Evolutionary conservation across 2,797 vertebrate species (phyloP).

Genomic region (Pseudomugil tenellus): DNA sequence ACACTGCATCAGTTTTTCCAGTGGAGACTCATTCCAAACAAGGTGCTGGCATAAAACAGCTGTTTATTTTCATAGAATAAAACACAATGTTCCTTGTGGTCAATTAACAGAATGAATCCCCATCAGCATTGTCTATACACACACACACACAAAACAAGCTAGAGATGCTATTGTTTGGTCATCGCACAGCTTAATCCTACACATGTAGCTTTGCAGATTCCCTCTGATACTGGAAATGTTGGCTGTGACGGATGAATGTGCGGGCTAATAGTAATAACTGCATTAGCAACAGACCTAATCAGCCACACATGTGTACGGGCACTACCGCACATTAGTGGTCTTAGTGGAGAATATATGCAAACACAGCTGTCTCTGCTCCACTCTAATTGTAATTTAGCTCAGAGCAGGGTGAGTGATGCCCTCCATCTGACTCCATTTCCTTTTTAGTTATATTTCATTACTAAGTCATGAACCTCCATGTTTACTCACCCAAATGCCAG

Average conservation of each 20-base stretch:
- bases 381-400: constrained; percentile 62
- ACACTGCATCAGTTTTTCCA: no score
- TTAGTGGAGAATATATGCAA: constrained; percentile 6
- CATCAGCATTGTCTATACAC: no score
- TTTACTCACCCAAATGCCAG: constrained; percentile 46
- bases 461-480: constrained; percentile 66
- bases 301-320: constrained; percentile 18
- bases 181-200: no score
- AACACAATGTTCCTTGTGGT: no score
- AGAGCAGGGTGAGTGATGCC: constrained; percentile 31
- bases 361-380: constrained; percentile 3
- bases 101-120: no score
- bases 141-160: no score
- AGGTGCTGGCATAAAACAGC: no score
- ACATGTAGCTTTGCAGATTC: constrained; percentile 3
- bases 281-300: constrained; percentile 65
- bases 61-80: no score
- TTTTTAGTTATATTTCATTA: constrained; percentile 66
- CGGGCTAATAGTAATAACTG: constrained; percentile 78
- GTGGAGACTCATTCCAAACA: no score
- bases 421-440: constrained; percentile 72
- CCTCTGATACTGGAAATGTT: constrained; percentile 67
- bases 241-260: constrained; percentile 73
- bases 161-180: no score
- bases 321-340: constrained; percentile 15